Percentiles rank a stretch among this genome's conserved stretches.
Conservation (phyloP, 2,888 invertebrate genomes). For the Netelia fuscicornis region DNA sequence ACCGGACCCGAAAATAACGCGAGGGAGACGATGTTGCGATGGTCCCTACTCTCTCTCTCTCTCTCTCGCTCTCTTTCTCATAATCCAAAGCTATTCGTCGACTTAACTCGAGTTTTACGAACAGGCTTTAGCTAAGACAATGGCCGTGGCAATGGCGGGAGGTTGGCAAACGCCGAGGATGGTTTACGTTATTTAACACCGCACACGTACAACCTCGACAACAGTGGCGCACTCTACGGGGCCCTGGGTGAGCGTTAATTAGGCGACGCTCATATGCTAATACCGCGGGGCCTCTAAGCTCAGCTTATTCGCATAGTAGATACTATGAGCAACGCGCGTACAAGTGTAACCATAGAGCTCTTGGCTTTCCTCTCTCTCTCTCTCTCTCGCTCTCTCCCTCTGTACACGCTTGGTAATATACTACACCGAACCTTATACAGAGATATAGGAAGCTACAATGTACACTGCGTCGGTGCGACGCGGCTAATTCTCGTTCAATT, state of each 20-base stretch:
- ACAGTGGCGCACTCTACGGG: slow-evolving; percentile 22
- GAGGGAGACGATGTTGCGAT: background rate
- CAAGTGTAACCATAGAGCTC: slow-evolving; percentile 77
- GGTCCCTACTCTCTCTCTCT: slow-evolving; percentile 1
- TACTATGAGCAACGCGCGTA: slow-evolving; percentile 79
- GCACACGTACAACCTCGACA: slow-evolving; percentile 12
- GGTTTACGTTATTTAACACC: slow-evolving; percentile 67
- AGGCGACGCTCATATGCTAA: slow-evolving; percentile 84
- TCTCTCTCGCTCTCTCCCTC: slow-evolving; percentile 24
- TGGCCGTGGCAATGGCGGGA: slow-evolving; percentile 69
- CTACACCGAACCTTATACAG: slow-evolving; percentile 61
- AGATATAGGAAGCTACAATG: slow-evolving; percentile 29
- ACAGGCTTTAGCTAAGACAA: slow-evolving; percentile 82
- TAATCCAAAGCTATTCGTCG: slow-evolving; percentile 70
- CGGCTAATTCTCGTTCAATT: slow-evolving; percentile 51
- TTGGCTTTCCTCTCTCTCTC: slow-evolving; percentile 65
- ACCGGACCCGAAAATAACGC: background rate
- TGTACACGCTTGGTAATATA: slow-evolving; percentile 32
- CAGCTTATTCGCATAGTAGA: slow-evolving; percentile 82
- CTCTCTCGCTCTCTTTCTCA: slow-evolving; percentile 35
- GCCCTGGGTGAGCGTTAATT: slow-evolving; percentile 80
- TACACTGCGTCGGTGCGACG: slow-evolving; percentile 7
- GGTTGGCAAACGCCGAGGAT: slow-evolving; percentile 56
- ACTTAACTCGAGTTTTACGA: slow-evolving; percentile 82
- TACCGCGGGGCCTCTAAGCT: slow-evolving; percentile 82